Evolutionary conservation across 2,113 vertebrate genomes (phyloP).

Genomic region (Nerophis lumbriciformis): DNA sequence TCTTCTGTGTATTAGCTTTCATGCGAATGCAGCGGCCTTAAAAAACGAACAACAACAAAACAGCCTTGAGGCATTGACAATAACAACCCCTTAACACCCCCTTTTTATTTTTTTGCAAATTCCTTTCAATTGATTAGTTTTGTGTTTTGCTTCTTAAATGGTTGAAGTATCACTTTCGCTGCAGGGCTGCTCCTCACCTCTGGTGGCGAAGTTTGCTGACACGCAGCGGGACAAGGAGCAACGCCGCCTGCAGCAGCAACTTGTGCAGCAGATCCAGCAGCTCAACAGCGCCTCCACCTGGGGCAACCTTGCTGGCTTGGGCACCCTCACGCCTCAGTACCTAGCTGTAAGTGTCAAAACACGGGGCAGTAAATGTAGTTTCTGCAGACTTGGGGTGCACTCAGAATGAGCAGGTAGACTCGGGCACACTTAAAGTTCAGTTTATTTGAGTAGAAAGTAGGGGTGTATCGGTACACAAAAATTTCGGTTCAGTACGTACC

Average conservation of each 20-base stretch:
- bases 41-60: background rate
- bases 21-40: slow-evolving; percentile 44
- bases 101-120: background rate
- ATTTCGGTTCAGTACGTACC: no score
- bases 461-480: no score
- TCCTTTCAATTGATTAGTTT: slow-evolving; percentile 4
- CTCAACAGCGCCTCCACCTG: slow-evolving; percentile 95
- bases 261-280: slow-evolving; percentile 96
- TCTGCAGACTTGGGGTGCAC: no score
- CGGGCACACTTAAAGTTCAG: no score
- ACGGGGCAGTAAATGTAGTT: no score
- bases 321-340: slow-evolving; percentile 90
- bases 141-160: slow-evolving; percentile 4
- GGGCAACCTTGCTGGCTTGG: slow-evolving; percentile 92
- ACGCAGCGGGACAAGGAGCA: slow-evolving; percentile 98
- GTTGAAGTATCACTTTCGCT: slow-evolving; percentile 36
- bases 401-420: no score
- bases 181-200: slow-evolving; percentile 94
- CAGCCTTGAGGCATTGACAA: slow-evolving; percentile 33
- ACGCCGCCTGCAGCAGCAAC: slow-evolving; percentile 91
- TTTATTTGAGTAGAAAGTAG: no score
- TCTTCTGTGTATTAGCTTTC: slow-evolving; percentile 52
- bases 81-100: background rate
- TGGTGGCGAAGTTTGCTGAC: slow-evolving; percentile 96
- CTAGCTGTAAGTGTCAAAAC: slow-evolving; percentile 83